Evolutionary conservation across 2,113 vertebrate species (phyloP).

Genomic region (Paraplagusia blochii): DNA sequence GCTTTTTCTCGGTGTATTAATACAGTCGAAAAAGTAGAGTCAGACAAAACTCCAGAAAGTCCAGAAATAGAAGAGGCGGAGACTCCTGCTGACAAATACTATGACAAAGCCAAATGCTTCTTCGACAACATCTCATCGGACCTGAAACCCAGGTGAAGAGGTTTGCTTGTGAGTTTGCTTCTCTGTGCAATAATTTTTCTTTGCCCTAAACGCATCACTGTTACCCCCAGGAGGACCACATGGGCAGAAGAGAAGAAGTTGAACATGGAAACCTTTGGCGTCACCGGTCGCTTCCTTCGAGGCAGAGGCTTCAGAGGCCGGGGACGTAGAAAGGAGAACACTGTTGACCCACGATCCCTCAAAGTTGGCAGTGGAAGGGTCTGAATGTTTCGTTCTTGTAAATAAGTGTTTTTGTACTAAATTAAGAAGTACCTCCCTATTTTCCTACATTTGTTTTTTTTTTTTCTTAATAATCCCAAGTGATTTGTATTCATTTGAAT

Average conservation of each 20-base stretch:
- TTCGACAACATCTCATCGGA: constrained; percentile 97
- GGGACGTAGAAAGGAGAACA: constrained; percentile 79
- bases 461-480: constrained; percentile 13
- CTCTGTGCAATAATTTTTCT: not conserved
- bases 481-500: constrained; percentile 24
- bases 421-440: constrained; percentile 44
- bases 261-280: constrained; percentile 94
- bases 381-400: constrained; percentile 57
- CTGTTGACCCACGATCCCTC: constrained; percentile 72
- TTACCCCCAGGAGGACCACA: constrained; percentile 83
- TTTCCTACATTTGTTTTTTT: constrained; percentile 7
- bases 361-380: constrained; percentile 87
- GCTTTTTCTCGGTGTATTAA: not conserved
- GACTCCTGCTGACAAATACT: constrained; percentile 84
- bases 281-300: constrained; percentile 88
- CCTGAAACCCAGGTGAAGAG: constrained; percentile 84
- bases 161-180: not conserved
- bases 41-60: constrained; percentile 70
- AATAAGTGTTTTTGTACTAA: constrained; percentile 57
- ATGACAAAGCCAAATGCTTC: constrained; percentile 95
- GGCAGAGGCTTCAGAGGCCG: constrained; percentile 87
- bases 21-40: constrained; percentile 78
- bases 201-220: not conserved
- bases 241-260: constrained; percentile 97
- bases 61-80: constrained; percentile 75